Evolutionary conservation across 2,888 invertebrate genomes (phyloP).

Genomic region (Calephelis perditalis): DNA sequence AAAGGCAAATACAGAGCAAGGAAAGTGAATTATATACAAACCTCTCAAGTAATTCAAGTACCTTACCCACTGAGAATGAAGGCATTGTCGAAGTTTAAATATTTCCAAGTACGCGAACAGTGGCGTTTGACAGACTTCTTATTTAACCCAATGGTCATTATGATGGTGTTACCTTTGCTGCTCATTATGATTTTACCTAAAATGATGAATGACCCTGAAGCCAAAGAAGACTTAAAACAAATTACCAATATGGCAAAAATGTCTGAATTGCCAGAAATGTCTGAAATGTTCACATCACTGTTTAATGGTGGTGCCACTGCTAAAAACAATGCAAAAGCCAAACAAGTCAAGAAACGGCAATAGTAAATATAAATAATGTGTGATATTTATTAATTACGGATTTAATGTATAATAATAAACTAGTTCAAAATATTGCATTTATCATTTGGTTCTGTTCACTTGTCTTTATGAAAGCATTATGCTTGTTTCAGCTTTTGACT

Average conservation of each 20-base stretch:
- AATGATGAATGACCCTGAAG: conserved; percentile 98
- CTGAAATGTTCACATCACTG: conserved; percentile 94
- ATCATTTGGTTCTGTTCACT: too few relatives aligned
- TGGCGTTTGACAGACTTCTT: conserved; percentile 98
- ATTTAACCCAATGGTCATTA: conserved; percentile 97
- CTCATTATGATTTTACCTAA: conserved; percentile 96
- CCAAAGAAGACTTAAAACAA: conserved; percentile 96
- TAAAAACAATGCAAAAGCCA: conserved; percentile 63
- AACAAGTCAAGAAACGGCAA: conserved; percentile 70
- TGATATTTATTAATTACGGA: conserved; percentile 2
- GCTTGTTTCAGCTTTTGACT: too few relatives aligned
- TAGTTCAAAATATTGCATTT: conserved; percentile 5
- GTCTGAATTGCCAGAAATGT: conserved; percentile 96
- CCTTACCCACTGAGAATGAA: conserved; percentile 95
- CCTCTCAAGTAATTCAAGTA: conserved; percentile 92
- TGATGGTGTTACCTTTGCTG: conserved; percentile 96
- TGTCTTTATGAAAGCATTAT: too few relatives aligned
- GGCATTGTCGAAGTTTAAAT: conserved; percentile 87
- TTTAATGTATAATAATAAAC: conserved; percentile 15
- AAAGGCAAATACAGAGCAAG: conserved; percentile 98
- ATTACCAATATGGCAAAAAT: conserved; percentile 88
- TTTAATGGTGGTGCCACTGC: conserved; percentile 84
- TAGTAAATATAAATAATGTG: conserved; percentile 31
- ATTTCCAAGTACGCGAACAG: conserved; percentile 96
- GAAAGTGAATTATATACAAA: conserved; percentile 95